These are phyloP conservation scores for Halictus quadricinctus DNA, from an alignment of 2,888 invertebrate species.

Conservation along the genomic window DNA sequence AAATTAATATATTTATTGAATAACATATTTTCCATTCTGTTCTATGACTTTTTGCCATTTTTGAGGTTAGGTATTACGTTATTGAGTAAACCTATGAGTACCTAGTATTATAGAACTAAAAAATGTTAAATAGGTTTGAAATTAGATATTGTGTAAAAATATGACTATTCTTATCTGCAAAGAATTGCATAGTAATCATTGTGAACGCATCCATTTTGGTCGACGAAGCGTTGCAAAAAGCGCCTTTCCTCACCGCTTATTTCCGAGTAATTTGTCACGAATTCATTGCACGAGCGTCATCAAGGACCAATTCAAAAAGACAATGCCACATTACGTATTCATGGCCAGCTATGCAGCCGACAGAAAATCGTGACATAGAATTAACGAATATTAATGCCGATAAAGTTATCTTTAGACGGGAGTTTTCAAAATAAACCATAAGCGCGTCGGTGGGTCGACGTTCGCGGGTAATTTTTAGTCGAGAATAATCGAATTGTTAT, in stretches of 20 bases:
- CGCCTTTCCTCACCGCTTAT: slow-evolving; percentile 14
- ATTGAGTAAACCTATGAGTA: no score
- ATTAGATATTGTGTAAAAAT: neutral
- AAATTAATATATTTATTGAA: no score
- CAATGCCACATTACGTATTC: slow-evolving; percentile 65
- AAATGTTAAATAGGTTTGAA: no score
- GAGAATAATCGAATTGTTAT: no score
- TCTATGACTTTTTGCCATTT: no score
- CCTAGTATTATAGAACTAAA: no score
- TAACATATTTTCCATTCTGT: no score
- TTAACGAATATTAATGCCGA: slow-evolving; percentile 22
- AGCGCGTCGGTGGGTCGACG: neutral
- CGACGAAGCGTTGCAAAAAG: slow-evolving; percentile 5
- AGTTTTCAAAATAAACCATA: slow-evolving; percentile 3
- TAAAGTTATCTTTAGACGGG: neutral
- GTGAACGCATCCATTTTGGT: neutral
- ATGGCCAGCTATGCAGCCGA: slow-evolving; percentile 30
- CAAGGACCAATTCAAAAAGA: slow-evolving; percentile 62
- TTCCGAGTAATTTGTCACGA: slow-evolving; percentile 47
- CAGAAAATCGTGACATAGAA: slow-evolving; percentile 34
- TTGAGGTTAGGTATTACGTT: no score
- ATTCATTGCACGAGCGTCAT: slow-evolving; percentile 46
- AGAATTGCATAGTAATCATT: neutral
- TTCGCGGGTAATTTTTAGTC: no score
- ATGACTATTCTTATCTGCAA: neutral